A percentile compares a stretch with the other conserved stretches of the same genome.
phyloP scores from a whole-genome alignment of 2,113 vertebrate genomes.

The Diadophis punctatus region DNA sequence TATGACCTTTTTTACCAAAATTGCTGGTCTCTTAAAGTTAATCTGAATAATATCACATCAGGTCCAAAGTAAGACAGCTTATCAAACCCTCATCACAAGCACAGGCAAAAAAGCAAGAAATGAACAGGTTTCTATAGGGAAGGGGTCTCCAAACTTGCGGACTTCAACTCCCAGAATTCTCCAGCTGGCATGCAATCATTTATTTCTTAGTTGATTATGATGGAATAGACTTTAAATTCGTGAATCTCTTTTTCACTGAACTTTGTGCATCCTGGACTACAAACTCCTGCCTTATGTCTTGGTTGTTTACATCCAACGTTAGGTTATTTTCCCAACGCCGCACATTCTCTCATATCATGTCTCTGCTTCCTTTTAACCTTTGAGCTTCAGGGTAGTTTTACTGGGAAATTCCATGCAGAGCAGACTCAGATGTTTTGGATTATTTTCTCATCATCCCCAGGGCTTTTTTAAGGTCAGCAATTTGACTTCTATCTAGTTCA shows the following conservation, averaged over 20 bases:
- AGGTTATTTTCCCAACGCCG: background rate
- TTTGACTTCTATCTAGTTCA: background rate
- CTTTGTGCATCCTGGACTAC: background rate
- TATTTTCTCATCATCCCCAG: background rate
- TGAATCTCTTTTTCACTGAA: background rate
- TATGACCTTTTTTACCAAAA: background rate
- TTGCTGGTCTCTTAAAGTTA: background rate
- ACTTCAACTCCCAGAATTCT: background rate
- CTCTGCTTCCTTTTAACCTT: background rate
- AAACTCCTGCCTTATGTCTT: background rate
- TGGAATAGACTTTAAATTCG: background rate
- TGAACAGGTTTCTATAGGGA: background rate
- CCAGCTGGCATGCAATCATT: no score
- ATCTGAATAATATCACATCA: background rate
- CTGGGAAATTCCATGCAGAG: background rate
- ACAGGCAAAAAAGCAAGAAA: background rate
- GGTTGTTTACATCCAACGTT: background rate
- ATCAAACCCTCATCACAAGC: background rate
- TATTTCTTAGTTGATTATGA: background rate
- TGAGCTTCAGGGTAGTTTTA: background rate
- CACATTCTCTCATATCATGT: background rate
- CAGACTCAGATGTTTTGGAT: background rate
- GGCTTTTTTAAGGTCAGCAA: background rate
- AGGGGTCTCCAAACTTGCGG: background rate
- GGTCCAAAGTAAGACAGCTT: background rate